Evolutionary conservation across 2,113 vertebrate genomes (phyloP).

Genomic region (Sitta europaea): DNA sequence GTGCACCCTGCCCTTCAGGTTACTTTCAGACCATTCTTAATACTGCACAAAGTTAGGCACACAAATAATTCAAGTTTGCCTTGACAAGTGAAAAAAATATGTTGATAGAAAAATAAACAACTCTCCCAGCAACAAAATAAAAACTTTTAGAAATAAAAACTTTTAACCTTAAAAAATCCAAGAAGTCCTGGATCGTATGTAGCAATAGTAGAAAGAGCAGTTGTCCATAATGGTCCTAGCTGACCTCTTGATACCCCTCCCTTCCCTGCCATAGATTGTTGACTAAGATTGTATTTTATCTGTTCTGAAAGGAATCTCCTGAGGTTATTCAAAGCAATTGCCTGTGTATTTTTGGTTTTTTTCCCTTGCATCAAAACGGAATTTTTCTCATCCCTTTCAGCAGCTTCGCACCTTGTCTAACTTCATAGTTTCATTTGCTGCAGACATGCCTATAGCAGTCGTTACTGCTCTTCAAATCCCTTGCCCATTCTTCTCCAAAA

Average conservation of each 20-base stretch:
- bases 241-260: background rate
- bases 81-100: background rate
- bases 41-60: background rate
- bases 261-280: background rate
- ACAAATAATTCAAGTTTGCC: background rate
- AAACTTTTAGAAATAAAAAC: no score
- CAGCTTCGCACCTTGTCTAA: background rate
- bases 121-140: background rate
- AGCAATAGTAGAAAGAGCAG: background rate
- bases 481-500: background rate
- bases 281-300: background rate
- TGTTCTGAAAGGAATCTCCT: background rate
- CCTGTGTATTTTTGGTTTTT: background rate
- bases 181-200: background rate
- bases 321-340: background rate
- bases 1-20: background rate
- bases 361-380: background rate
- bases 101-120: accelerated
- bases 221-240: background rate
- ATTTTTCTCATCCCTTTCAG: background rate
- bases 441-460: background rate
- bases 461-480: background rate
- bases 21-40: background rate
- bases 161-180: background rate
- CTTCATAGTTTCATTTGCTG: background rate